Evolutionary conservation across 2,888 invertebrate genomes (phyloP).

Genomic region (Chamaedrilus cognettii): DNA sequence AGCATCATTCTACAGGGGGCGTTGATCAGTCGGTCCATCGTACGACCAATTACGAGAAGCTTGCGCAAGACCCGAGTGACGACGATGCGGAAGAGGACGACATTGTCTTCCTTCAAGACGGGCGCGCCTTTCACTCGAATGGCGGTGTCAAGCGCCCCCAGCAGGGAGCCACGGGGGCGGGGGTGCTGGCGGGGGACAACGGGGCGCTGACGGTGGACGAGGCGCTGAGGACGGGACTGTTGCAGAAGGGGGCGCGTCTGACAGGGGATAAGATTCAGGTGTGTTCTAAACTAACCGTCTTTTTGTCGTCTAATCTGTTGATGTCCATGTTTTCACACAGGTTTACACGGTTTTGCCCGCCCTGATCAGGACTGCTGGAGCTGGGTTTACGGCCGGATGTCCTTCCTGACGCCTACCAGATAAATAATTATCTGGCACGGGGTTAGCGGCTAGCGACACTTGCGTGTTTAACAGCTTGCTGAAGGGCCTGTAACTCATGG

Average conservation of each 20-base stretch:
- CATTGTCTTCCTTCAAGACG: conserved; percentile 22
- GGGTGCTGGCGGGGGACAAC: conserved; percentile 8
- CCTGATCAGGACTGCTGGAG: no score
- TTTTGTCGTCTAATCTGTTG: no score
- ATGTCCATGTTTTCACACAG: no score
- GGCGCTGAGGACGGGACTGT: conserved; percentile 19
- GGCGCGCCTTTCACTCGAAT: conserved; percentile 13
- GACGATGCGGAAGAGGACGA: conserved; percentile 35
- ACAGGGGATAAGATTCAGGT: conserved; percentile 1
- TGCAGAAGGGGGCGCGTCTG: conserved; percentile 13
- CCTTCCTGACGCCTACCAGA: no score
- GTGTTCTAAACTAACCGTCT: not conserved
- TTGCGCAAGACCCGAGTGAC: conserved; percentile 33
- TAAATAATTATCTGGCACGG: no score
- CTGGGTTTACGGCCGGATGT: no score
- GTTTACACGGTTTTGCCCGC: no score
- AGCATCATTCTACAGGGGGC: not conserved
- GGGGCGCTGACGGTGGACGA: conserved; percentile 14
- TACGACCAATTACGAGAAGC: conserved; percentile 30
- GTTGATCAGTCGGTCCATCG: conserved; percentile 21
- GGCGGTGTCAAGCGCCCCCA: no score
- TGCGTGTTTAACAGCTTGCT: no score
- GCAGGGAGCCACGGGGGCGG: conserved; percentile 10
- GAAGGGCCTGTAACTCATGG: no score
- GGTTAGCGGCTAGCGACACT: no score